Evolutionary conservation across 2,113 vertebrate genomes (phyloP).

Genomic region (Corvus moneduloides): DNA sequence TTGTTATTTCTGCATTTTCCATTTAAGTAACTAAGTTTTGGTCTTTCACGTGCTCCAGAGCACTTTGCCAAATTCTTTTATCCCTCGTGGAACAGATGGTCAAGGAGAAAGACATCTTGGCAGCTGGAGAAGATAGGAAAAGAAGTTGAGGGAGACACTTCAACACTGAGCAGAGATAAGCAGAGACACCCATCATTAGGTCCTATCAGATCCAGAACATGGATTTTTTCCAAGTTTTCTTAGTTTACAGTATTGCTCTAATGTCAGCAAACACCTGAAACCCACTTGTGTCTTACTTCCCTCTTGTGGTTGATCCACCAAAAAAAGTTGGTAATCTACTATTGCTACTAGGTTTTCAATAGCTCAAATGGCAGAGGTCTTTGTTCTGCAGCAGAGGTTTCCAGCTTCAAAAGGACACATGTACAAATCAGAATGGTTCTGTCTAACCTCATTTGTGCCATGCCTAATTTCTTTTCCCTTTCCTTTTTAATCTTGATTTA

Average conservation of each 20-base stretch:
- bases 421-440: background rate
- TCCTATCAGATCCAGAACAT: background rate
- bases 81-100: background rate
- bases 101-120: background rate
- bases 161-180: background rate
- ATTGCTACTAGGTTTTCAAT: background rate
- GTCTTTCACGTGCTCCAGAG: background rate
- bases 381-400: background rate
- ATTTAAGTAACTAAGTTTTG: constrained; percentile 9
- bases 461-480: background rate
- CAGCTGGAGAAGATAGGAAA: background rate
- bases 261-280: background rate
- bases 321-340: background rate
- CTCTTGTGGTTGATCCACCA: background rate
- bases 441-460: background rate
- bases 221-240: background rate
- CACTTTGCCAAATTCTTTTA: background rate
- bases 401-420: background rate
- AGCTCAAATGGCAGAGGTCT: background rate
- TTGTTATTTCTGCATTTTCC: constrained; percentile 46
- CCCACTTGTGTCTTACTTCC: background rate
- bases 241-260: background rate
- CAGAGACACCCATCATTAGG: background rate
- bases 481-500: background rate
- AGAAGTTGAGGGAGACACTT: background rate